phyloP scores from a whole-genome alignment of 2,113 vertebrate species.

The Felis chaus region DNA sequence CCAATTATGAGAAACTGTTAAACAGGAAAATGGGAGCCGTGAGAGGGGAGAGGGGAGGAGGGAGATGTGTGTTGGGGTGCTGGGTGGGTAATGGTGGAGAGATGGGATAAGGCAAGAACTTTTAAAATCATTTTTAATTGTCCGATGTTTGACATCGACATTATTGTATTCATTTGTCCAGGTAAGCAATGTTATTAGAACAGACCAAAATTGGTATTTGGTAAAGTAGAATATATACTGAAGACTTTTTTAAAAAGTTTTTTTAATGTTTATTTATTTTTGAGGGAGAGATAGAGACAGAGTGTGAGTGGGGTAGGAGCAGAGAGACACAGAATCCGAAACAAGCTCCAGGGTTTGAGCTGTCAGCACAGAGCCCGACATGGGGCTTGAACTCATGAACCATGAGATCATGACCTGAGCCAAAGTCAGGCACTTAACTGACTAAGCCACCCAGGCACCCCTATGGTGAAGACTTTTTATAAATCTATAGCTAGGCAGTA shows the following conservation, averaged over 20 bases:
- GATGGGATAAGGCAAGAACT: not conserved
- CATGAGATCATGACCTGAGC: no score
- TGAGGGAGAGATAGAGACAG: no score
- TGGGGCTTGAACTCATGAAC: no score
- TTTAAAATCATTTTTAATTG: not conserved
- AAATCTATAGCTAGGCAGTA: not conserved
- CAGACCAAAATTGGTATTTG: not conserved
- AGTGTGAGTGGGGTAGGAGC: no score
- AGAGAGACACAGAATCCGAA: no score
- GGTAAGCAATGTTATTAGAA: constrained; percentile 19
- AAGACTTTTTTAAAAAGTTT: not conserved
- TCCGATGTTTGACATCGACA: not conserved
- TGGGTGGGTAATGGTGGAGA: not conserved
- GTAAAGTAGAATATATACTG: not conserved
- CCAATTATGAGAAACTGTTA: not conserved
- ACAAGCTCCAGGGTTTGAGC: no score
- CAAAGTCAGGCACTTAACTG: no score
- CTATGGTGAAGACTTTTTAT: not conserved
- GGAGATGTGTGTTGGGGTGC: no score
- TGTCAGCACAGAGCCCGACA: no score
- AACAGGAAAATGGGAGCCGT: not conserved
- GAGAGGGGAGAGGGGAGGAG: no score
- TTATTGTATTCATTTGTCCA: constrained; percentile 22
- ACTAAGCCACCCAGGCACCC: no score
- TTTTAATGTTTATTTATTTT: no score